These are phyloP conservation scores for Mola mola DNA, from an alignment of 2,113 vertebrate genomes.

Conservation along the genomic window DNA sequence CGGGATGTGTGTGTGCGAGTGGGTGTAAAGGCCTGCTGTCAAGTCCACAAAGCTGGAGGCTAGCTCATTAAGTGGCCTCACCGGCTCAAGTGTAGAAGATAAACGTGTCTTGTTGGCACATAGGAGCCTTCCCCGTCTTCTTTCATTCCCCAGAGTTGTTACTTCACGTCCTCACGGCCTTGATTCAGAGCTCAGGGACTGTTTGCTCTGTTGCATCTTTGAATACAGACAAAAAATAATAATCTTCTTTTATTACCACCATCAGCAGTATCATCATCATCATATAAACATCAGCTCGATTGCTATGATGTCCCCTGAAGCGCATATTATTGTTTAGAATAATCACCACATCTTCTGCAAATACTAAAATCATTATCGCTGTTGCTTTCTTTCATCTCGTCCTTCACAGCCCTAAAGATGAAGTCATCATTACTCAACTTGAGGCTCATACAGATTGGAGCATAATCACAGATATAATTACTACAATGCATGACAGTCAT, in stretches of 20 bases:
- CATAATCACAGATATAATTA: too few relatives aligned
- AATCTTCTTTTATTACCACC: slow-evolving; percentile 23
- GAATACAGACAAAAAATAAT: slow-evolving; percentile 32
- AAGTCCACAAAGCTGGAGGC: slow-evolving; percentile 27
- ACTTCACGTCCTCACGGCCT: slow-evolving; percentile 16
- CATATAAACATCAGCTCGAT: slow-evolving; percentile 17
- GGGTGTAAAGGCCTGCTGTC: slow-evolving; percentile 5
- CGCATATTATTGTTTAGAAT: slow-evolving; percentile 8
- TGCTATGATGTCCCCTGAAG: background rate
- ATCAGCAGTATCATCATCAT: background rate
- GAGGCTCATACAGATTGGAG: too few relatives aligned
- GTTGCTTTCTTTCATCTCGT: too few relatives aligned
- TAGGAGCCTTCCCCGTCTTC: background rate
- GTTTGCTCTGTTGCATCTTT: slow-evolving; percentile 11
- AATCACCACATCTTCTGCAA: slow-evolving; percentile 5
- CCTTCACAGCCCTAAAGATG: too few relatives aligned
- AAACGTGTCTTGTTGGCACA: slow-evolving; percentile 11
- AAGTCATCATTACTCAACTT: background rate
- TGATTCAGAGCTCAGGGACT: slow-evolving; percentile 30
- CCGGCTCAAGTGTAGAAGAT: slow-evolving; percentile 12
- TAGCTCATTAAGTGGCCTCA: slow-evolving; percentile 42
- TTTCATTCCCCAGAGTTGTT: slow-evolving; percentile 7
- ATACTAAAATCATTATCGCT: slow-evolving; percentile 3
- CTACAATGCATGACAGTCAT: too few relatives aligned
- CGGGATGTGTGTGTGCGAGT: slow-evolving; percentile 8